Evolutionary conservation across 2,888 invertebrate genomes (phyloP), one percentile per base, ranked within the genome.

Genomic region (Gastracanthus pulcherrimus): DNA sequence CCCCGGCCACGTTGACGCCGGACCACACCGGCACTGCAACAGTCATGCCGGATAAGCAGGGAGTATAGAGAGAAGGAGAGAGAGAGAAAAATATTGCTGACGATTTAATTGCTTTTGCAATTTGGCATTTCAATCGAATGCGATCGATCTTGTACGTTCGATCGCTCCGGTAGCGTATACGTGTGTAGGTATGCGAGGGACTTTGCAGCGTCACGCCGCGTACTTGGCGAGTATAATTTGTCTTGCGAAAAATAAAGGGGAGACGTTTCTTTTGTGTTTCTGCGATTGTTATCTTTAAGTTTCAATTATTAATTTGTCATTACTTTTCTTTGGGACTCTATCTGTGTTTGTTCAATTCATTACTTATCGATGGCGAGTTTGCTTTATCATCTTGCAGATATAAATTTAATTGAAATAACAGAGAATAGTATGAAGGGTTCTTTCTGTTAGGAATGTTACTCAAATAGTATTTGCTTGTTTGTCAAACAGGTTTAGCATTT

Each of bases 1-100:
- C 97, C 7, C 98, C 98, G 7, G 97, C 98, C 62, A 98, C 94
- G 91, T 98, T 98, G 29, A 98, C 97, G 13, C 97, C 97, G 0
- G 98, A 98, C 98, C 98, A 98, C 0, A 98, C 96, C 9, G 98
- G 96, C 83, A 98, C 97, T 96, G 89, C 7, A 23, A 36, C 19
- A 16, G 29, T 76, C 55, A 26, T 69, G n/a, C 26, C 23, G 26
- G 55, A 55, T 55, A 55, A 45, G n/a, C 45, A n/a, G n/a, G n/a
- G n/a, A n/a, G n/a, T n/a, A n/a, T n/a, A n/a, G n/a, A n/a, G n/a
- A n/a, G n/a, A n/a, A n/a, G n/a, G n/a, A n/a, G 45, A 55, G 26
- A 26, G 2, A 19, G 48, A 48, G 19, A 23, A 41, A 31, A 34
- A 36, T n/a, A 38, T 38, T 64, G 36, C 36, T 64, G 13, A 36